Percentiles rank a stretch among this genome's conserved stretches.
phyloP scores from a whole-genome alignment of 92 coral and sea anemone genomes.

The Umimayanthus chanpuru region DNA sequence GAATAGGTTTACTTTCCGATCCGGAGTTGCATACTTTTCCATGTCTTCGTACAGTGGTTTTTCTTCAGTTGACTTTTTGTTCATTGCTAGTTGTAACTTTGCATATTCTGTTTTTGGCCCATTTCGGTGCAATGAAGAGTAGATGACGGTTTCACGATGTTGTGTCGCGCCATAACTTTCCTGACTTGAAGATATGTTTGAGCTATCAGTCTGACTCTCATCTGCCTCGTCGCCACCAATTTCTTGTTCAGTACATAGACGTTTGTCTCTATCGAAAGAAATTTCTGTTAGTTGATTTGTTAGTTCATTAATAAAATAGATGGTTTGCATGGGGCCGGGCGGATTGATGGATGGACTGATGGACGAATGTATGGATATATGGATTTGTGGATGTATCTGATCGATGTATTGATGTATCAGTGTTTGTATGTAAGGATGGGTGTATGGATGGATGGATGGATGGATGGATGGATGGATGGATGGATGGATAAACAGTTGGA shows the following conservation, averaged over 20 bases:
- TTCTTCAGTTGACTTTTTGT: background rate
- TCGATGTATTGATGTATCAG: no score
- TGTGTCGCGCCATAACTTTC: background rate
- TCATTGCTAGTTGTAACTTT: background rate
- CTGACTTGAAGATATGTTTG: background rate
- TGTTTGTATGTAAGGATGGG: no score
- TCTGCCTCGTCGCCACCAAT: no score
- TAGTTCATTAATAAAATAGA: background rate
- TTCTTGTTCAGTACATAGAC: background rate
- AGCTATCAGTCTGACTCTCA: background rate
- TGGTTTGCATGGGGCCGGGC: background rate
- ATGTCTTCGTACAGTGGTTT: conserved; percentile 24
- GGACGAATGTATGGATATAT: background rate
- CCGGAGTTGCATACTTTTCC: conserved; percentile 13
- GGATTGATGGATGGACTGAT: background rate
- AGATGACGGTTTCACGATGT: background rate
- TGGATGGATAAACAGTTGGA: background rate
- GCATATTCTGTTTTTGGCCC: conserved; percentile 25
- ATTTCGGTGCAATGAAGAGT: conserved; percentile 30
- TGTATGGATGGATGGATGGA: no score
- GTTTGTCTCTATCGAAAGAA: background rate
- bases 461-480: no score
- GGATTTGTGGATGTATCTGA: background rate
- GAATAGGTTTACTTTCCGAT: background rate
- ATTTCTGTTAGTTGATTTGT: background rate